Evolutionary conservation across 2,113 vertebrate species (phyloP), one percentile per base, ranked within the genome.

Genomic region (Prietella phreatophila): DNA sequence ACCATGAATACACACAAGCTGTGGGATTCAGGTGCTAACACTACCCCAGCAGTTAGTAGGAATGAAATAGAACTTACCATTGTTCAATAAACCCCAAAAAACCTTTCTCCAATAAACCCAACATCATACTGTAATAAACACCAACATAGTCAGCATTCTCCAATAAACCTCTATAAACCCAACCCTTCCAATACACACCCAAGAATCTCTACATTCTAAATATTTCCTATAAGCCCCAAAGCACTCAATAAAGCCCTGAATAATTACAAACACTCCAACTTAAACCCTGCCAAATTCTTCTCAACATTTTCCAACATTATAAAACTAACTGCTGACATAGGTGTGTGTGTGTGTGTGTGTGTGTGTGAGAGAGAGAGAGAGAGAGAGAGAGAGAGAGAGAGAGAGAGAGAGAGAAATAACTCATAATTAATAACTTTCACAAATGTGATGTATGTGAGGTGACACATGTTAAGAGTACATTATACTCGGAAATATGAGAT

Each of bases 251-350:
- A 56, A 80, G 14, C 3, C 7, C 53, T 33, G 3, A 53, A 81
- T 81, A 81, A 81, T 81, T 81, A 36, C 53, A 81, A 58, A 81
- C 79, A 81, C n/a, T 58, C 53, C n/a, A 0, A 58, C 8, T 33
- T 81, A 81, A 55, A 80, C 27, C 47, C 27, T 33, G n/a, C 79
- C 47, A 33, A 83, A 76, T 75, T 36, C 56, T 67, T 85, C 53
- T 86, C 84, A 67, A 63, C 36, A 83, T 9, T 65, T 89, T 75
- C 73, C 61, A 55, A 53, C 76, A 30, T 79, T 58, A 56, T 81
- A 83, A 65, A 83, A 63, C 25, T 47, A 65, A 65, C 36, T 76
- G 19, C 61, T 30, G 25, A 47, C 30, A 61, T 60, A 7, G 1
- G n/a, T 47, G 47, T 47, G 47, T 47, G 47, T 47, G 47, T 47